Evolutionary conservation across 2,888 invertebrate genomes (phyloP).

Genomic region (Andrena minutula): DNA sequence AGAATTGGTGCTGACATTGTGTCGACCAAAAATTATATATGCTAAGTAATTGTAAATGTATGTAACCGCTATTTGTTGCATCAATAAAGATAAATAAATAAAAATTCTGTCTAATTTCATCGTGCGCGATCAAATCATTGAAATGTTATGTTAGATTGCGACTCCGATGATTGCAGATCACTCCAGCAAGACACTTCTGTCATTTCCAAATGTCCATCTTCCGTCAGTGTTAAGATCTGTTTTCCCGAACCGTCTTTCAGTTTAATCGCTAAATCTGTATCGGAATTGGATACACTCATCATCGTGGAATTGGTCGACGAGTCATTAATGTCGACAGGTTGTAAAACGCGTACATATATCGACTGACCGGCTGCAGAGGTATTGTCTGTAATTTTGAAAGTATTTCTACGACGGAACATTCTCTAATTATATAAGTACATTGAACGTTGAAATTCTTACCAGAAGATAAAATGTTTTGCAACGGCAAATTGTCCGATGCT

Average conservation of each 20-base stretch:
- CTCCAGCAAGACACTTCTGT: constrained; percentile 77
- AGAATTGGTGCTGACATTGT: not conserved
- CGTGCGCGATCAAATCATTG: constrained; percentile 20
- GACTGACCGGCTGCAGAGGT: constrained; percentile 54
- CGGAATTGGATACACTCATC: constrained; percentile 37
- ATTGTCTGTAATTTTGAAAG: constrained; percentile 48
- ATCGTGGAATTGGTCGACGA: constrained; percentile 38
- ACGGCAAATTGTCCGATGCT: constrained; percentile 65
- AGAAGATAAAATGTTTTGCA: constrained; percentile 62
- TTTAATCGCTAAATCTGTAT: constrained; percentile 56
- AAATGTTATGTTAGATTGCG: constrained; percentile 50
- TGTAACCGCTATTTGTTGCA: constrained; percentile 37
- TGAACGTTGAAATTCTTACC: constrained; percentile 58
- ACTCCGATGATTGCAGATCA: constrained; percentile 58
- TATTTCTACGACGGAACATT: constrained; percentile 7
- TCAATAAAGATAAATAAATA: constrained; percentile 31
- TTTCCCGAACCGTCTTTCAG: constrained; percentile 70
- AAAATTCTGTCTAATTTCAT: constrained; percentile 16
- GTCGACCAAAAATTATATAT: constrained; percentile 21
- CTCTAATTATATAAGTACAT: not conserved
- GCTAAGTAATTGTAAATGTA: constrained; percentile 20
- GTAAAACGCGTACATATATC: constrained; percentile 71
- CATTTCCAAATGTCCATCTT: constrained; percentile 83
- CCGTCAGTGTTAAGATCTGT: constrained; percentile 80
- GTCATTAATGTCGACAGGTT: constrained; percentile 65